Evolutionary conservation across 2,888 invertebrate species (phyloP).

Genomic region (Microchrysa polita): DNA sequence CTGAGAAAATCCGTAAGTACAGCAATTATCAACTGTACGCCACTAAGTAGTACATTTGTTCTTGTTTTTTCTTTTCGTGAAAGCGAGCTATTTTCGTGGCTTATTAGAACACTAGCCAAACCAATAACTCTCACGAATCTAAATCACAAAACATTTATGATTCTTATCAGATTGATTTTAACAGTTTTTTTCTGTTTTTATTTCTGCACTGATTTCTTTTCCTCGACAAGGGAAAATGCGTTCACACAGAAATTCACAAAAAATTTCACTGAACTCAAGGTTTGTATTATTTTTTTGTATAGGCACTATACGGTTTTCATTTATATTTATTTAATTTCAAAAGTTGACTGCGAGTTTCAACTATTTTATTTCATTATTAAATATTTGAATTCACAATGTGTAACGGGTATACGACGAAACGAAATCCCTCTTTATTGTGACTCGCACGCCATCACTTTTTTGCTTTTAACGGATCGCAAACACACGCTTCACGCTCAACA

Average conservation of each 20-base stretch:
- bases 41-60: conserved; percentile 61
- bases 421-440: conserved; percentile 8
- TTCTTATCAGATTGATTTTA: neutral
- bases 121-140: conserved; percentile 20
- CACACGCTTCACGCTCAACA: conserved; percentile 51
- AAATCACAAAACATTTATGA: too few species aligned
- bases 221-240: too few species aligned
- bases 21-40: conserved; percentile 59
- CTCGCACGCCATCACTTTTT: conserved; percentile 20
- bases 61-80: conserved; percentile 54
- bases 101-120: conserved; percentile 35
- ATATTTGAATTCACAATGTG: too few species aligned
- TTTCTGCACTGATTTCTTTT: too few species aligned
- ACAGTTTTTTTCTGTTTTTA: neutral
- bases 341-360: too few species aligned
- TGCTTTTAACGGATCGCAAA: conserved; percentile 6
- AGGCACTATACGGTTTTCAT: too few species aligned
- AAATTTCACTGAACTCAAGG: neutral
- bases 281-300: neutral
- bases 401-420: neutral
- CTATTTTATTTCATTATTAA: too few species aligned
- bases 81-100: conserved; percentile 38
- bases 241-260: neutral
- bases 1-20: conserved; percentile 48
- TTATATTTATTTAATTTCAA: too few species aligned